Base-by-base conservation (phyloP, 2,797 vertebrate species). In the Craterocephalus amniculus region DNA sequence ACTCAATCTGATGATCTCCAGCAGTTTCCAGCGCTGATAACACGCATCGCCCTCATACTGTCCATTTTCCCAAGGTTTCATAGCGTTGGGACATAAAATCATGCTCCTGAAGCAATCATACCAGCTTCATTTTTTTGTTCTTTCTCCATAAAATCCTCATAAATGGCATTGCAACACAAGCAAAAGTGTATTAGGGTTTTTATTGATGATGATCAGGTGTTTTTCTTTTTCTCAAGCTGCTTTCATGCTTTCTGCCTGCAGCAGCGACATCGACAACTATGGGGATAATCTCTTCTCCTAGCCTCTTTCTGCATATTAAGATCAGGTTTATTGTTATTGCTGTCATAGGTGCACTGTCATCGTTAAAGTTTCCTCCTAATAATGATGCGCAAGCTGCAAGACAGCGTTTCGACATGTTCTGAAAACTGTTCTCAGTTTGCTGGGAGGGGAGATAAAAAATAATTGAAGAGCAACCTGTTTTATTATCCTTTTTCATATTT, bases 91-190 rank as follows among this genome's bases (percentile, higher is more conserved):
- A 75, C 62, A 85, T 83, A 80, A 88, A 90, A 76, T 76, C 26
- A 40, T 34, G 51, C 51, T 71, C 71, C 36, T 8, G 22, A 72
- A 81, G 82, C 81, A 62, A 81, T 79, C 73, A 69, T 66, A 76
- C 12, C 60, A 3, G 61, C 57, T 63, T 81, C 77, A 81, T 81
- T 84, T 90, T 87, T 89, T 89, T 83, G 76, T 73, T 86, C 79
- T 58, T 63, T 86, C 81, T 87, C 83, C 73, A 84, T 91, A 87
- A 91, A 91, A 84, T 80, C 74, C 77, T 81, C 76, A 79, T 85
- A 80, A 85, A 74, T 74, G 76, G 56, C 79, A 81, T 69, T 70
- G 74, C 83, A 45, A 63, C 78, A 72, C 74, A 71, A 80, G 74
- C 69, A 75, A 56, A 58, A 43, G 51, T 63, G 69, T 80, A 73